Conservation (phyloP, 2,888 invertebrate species). For the Bombylius major region DNA sequence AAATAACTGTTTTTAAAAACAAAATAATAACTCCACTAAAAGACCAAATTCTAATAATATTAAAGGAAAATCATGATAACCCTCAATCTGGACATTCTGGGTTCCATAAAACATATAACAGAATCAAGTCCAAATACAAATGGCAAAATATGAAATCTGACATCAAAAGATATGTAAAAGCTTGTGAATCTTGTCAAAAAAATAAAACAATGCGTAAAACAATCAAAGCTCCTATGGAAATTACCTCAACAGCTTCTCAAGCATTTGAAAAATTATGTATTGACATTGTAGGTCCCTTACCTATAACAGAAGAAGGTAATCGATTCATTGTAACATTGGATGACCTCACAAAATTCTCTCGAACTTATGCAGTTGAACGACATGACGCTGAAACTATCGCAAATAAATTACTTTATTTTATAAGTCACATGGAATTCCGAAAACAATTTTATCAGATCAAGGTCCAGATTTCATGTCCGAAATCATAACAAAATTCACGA, state of each 20-base stretch:
- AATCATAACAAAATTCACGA: constrained; percentile 22
- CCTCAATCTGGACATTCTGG: constrained; percentile 3
- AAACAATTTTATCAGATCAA: constrained; percentile 26
- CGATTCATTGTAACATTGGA: constrained; percentile 20
- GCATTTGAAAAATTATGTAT: constrained; percentile 22
- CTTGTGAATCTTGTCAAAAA: constrained; percentile 22
- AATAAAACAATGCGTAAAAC: constrained; percentile 18
- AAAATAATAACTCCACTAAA: background rate
- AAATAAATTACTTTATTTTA: constrained; percentile 18
- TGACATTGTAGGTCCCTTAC: constrained; percentile 23
- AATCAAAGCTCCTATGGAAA: constrained; percentile 22
- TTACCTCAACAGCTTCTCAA: constrained; percentile 20
- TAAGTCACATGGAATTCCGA: constrained; percentile 25
- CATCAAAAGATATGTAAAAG: constrained; percentile 22
- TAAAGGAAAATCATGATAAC: constrained; percentile 9
- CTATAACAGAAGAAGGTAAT: constrained; percentile 18
- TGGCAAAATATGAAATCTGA: constrained; percentile 25
- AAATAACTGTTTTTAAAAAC: background rate
- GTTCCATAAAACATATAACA: constrained; percentile 13
- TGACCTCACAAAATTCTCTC: constrained; percentile 20
- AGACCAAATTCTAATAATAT: constrained; percentile 3
- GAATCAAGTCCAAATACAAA: constrained; percentile 19
- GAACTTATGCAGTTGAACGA: constrained; percentile 19
- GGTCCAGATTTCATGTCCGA: constrained; percentile 27
- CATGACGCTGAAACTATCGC: constrained; percentile 24